phyloP scores from a whole-genome alignment of 2,797 vertebrate species.

The Pygocentrus nattereri region DNA sequence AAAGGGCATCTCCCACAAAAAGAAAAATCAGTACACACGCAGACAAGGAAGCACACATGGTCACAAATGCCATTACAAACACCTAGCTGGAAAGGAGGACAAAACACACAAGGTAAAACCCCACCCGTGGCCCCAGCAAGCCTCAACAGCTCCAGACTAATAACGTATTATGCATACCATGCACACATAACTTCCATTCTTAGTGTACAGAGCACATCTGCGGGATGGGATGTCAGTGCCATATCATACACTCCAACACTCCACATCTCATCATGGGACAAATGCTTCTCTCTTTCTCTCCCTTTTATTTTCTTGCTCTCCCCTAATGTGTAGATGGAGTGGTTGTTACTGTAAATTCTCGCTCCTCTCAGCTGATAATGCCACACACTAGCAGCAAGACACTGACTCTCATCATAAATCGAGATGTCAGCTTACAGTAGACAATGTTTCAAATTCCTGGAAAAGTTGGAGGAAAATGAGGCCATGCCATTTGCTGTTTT shows the following conservation, averaged over 20 bases:
- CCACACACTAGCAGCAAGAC: constrained; percentile 11
- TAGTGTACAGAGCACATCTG: neutral
- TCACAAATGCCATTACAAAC: neutral
- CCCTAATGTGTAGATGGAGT: neutral
- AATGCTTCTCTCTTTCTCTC: neutral
- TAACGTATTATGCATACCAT: neutral
- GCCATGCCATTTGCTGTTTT: neutral
- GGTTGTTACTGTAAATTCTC: constrained; percentile 9
- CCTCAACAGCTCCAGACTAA: constrained; percentile 14
- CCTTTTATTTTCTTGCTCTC: neutral
- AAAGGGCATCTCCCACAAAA: neutral
- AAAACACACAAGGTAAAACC: neutral
- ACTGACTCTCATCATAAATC: neutral
- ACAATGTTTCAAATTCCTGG: neutral
- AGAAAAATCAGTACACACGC: neutral
- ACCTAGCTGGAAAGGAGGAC: no score
- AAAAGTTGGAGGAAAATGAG: neutral
- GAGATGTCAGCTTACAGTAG: constrained; percentile 3
- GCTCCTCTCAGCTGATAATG: constrained; percentile 31
- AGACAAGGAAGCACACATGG: neutral
- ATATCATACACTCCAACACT: neutral
- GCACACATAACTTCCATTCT: constrained; percentile 8
- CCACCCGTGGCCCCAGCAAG: neutral
- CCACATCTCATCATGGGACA: neutral
- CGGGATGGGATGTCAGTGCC: neutral